These are phyloP conservation scores for Drosophila trapezifrons DNA, from an alignment of 1,140 invertebrate genomes.

Conservation along the genomic window DNA sequence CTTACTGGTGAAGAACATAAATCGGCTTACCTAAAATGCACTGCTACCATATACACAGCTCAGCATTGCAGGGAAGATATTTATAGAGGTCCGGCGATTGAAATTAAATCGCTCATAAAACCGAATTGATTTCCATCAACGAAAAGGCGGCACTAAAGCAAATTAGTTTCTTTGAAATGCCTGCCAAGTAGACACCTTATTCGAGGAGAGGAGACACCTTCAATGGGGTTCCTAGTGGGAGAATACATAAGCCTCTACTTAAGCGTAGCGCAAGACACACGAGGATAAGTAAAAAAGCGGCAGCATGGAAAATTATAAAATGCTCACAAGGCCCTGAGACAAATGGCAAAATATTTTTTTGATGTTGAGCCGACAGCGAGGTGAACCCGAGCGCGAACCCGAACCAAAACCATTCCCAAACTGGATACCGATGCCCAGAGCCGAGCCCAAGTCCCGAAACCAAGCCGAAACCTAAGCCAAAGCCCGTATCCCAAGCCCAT, in stretches of 20 bases:
- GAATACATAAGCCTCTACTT: conserved; percentile 45
- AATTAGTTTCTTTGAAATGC: conserved; percentile 43
- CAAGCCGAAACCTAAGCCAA: background rate
- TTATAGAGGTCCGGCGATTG: conserved; percentile 20
- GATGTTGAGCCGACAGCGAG: conserved; percentile 62
- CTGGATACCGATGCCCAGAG: conserved; percentile 12
- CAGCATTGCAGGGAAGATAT: conserved; percentile 23
- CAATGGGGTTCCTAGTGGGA: conserved; percentile 31
- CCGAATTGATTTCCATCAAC: conserved; percentile 36
- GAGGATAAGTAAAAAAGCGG: conserved; percentile 32
- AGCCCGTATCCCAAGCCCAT: conserved; percentile 5
- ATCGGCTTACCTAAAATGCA: conserved; percentile 11
- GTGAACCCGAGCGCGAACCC: conserved; percentile 16
- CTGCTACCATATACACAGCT: background rate
- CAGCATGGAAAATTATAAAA: conserved; percentile 66
- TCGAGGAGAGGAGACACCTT: conserved; percentile 24
- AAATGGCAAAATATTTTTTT: conserved; percentile 58
- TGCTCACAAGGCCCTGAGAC: conserved; percentile 53
- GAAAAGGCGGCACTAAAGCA: conserved; percentile 22
- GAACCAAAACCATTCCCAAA: conserved; percentile 26
- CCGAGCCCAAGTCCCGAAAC: conserved; percentile 3
- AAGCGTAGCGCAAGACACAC: conserved; percentile 31
- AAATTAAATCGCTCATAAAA: conserved; percentile 32
- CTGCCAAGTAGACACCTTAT: conserved; percentile 50
- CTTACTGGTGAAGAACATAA: background rate